A percentile compares a stretch with the other conserved stretches of the same genome.
These are phyloP conservation scores for Trinorchestia longiramus DNA, from an alignment of 1,140 invertebrate species.

Conservation along the genomic window DNA sequence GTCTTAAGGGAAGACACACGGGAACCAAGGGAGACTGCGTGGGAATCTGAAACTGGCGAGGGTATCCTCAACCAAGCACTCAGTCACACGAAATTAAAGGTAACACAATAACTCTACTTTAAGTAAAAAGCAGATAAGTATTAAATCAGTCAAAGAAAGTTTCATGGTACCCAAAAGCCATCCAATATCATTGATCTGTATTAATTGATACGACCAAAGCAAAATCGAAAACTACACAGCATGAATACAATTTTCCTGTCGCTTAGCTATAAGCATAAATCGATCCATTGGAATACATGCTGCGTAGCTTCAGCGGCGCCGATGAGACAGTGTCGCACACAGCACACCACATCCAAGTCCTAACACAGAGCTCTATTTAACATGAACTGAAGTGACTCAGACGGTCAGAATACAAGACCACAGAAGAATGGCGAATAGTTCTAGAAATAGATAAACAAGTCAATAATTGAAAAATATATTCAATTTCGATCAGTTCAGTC, in stretches of 20 bases:
- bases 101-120: background rate
- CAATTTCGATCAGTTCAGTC: background rate
- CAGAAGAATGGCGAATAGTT: background rate
- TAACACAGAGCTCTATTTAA: too few relatives aligned
- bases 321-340: background rate
- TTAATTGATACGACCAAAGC: background rate
- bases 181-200: background rate
- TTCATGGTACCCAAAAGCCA: background rate
- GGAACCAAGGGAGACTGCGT: background rate
- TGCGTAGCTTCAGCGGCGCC: background rate
- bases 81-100: background rate
- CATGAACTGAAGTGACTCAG: background rate
- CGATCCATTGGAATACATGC: background rate
- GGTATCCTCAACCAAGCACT: background rate
- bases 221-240: background rate
- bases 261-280: background rate
- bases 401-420: background rate
- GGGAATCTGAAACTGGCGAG: background rate
- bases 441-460: background rate
- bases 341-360: background rate
- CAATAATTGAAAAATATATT: background rate
- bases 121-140: background rate
- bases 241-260: background rate
- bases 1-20: background rate
- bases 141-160: background rate